A percentile compares a stretch with the other conserved stretches of the same genome.
phyloP scores from a whole-genome alignment of 2,888 invertebrate genomes.

The Neuroscelio doddi region DNA sequence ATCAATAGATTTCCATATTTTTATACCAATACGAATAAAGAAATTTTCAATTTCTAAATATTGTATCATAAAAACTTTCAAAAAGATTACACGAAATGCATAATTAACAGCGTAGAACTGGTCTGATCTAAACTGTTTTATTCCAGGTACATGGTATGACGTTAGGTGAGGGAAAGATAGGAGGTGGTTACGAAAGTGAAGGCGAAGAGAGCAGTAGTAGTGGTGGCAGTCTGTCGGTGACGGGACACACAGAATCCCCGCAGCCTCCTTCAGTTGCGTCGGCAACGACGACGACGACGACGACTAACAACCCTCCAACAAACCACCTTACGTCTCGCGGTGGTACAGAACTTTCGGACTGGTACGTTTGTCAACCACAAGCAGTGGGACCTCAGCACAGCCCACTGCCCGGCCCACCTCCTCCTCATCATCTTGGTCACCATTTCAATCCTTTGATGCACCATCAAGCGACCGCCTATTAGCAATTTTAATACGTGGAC shows the following conservation, averaged over 20 bases:
- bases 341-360: constrained; percentile 77
- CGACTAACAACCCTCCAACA: constrained; percentile 47
- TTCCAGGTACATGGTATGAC: constrained; percentile 78
- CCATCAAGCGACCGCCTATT: constrained; percentile 73
- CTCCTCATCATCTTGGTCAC: constrained; percentile 78
- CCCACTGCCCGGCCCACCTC: constrained; percentile 80
- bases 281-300: constrained; percentile 58
- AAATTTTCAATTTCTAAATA: no score
- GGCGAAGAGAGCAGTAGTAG: constrained; percentile 89
- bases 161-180: constrained; percentile 74
- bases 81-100: no score
- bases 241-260: constrained; percentile 72
- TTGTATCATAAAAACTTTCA: no score
- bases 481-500: constrained; percentile 47
- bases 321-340: constrained; percentile 53
- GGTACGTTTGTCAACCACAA: constrained; percentile 87
- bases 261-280: constrained; percentile 76
- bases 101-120: no score
- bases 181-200: constrained; percentile 87
- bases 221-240: constrained; percentile 83
- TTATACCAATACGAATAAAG: no score
- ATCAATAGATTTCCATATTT: no score
- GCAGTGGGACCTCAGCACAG: constrained; percentile 73
- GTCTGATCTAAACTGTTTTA: constrained; percentile 1
- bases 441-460: constrained; percentile 76